These are phyloP conservation scores for Epizoanthus stellaris DNA, from an alignment of 92 coral and sea anemone genomes.

Conservation along the genomic window DNA sequence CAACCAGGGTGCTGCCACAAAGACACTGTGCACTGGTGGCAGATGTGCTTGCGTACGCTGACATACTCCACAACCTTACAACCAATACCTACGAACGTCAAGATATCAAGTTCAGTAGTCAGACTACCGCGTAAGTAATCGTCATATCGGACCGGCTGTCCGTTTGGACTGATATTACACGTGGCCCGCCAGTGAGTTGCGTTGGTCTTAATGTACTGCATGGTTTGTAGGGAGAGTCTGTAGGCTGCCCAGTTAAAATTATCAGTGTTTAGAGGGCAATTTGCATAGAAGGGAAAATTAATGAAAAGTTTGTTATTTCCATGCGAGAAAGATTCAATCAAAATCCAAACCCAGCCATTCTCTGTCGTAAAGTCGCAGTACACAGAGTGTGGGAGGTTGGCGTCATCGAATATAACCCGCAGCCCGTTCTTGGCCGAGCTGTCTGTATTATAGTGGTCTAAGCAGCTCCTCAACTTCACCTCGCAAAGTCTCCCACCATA, in stretches of 20 bases:
- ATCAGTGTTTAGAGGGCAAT: not conserved
- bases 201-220: conserved; percentile 1
- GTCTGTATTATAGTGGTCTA: no score
- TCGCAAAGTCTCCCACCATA: no score
- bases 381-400: no score
- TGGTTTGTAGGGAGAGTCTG: conserved; percentile 22
- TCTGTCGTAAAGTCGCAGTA: no score
- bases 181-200: conserved; percentile 9
- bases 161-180: conserved; percentile 12
- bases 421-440: no score
- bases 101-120: not conserved
- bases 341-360: no score
- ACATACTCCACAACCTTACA: conserved; percentile 4
- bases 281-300: not conserved
- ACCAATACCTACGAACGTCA: not conserved
- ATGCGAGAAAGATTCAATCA: no score
- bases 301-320: no score
- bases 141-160: not conserved
- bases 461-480: no score
- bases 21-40: conserved; percentile 2
- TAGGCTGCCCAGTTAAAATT: conserved; percentile 16
- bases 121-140: conserved; percentile 13
- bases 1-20: not conserved
- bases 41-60: conserved; percentile 9
- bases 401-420: no score